Evolutionary conservation across 1,140 invertebrate genomes (phyloP), one percentile per base, ranked within the genome.

Genomic region (Microplitis mediator): DNA sequence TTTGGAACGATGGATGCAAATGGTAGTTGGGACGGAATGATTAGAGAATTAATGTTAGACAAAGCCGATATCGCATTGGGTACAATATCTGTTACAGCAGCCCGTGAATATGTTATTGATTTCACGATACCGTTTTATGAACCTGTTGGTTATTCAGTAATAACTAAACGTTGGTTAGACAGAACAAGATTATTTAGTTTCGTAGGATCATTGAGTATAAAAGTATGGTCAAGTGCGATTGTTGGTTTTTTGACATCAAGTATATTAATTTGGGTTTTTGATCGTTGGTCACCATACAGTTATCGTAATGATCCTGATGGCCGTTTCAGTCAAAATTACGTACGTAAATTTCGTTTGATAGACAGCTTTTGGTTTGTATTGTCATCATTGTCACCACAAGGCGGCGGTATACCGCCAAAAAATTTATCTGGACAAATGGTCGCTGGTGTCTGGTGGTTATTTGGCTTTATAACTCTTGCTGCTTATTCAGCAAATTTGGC

Each of bases 361-460:
- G 97, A 99, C 86, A 98, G 96, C 81, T 88, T 99, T 0, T 99
- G 98, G 97, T 99, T 99, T 84, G 99, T 97, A 81, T 98, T 99
- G 96, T 99, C 97, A 32, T 98, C 97, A 0, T 83, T 99, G 5
- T 99, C 97, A 0, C 97, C 97, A 0, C 97, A 98, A 88, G 95
- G 96, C 0, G 96, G 96, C 4, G 97, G 97, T 0, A 97, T 99
- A 85, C 97, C 97, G 0, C 98, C 98, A 0, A 96, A 97, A 81
- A 97, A 97, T 86, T 86, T 98, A 0, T 98, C 95, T 0, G 97
- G 97, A 0, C 89, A 96, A 72, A 87, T 98, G 0, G 93, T 98
- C 0, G 97, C 96, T 0, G 97, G 96, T 1, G 98, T 96, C 0
- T 98, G 97, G 97, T 99, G 97, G 97, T 86, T 98, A 3, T 98